phyloP scores from a whole-genome alignment of 2,797 vertebrate species.

The Balearica regulorum region DNA sequence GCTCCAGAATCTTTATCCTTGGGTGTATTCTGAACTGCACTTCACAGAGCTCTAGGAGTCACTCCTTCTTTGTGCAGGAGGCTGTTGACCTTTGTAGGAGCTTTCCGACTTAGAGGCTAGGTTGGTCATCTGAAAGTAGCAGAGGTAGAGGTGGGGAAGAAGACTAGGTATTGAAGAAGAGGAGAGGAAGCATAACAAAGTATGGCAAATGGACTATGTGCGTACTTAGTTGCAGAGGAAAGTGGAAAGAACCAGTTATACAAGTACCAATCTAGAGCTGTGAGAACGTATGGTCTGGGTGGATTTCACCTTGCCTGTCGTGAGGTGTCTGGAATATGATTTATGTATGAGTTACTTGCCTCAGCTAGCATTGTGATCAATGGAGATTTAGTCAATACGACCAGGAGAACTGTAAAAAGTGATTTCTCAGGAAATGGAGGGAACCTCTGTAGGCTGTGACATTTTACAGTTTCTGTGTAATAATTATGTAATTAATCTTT shows the following conservation, averaged over 20 bases:
- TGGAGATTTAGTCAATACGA: neutral
- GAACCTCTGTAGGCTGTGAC: neutral
- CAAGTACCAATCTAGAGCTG: neutral
- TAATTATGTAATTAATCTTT: neutral
- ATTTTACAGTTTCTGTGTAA: neutral
- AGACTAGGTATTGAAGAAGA: neutral
- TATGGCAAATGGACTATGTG: neutral
- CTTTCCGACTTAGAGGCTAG: neutral
- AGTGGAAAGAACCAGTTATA: neutral
- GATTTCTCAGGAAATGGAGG: neutral
- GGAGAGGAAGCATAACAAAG: neutral
- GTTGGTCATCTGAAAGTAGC: neutral
- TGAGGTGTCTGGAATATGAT: neutral
- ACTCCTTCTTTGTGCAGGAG: neutral
- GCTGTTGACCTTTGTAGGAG: neutral
- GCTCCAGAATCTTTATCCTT: neutral
- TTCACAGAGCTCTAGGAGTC: neutral
- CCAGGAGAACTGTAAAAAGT: neutral
- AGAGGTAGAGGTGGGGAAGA: neutral
- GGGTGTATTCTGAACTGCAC: neutral
- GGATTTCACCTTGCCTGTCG: neutral
- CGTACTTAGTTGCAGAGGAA: neutral
- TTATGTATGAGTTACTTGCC: neutral
- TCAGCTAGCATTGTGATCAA: neutral
- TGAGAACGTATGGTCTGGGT: neutral